These are phyloP conservation scores for Tetragonisca angustula DNA, from an alignment of 2,888 invertebrate genomes.

Conservation along the genomic window DNA sequence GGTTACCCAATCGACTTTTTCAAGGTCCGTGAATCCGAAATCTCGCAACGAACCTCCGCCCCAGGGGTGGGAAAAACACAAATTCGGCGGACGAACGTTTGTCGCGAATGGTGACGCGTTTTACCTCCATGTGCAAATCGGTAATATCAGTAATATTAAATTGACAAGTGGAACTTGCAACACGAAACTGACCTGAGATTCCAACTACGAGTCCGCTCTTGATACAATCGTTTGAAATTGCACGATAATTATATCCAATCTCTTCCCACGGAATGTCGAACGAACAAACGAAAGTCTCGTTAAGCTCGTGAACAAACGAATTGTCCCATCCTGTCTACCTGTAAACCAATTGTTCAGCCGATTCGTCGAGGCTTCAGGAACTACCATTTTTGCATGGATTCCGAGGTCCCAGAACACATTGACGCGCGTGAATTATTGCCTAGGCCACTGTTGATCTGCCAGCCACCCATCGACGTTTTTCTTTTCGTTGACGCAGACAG, in stretches of 20 bases:
- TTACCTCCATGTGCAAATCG: not conserved
- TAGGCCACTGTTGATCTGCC: conserved; percentile 12
- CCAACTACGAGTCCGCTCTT: conserved; percentile 7
- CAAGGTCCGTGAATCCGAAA: conserved; percentile 21
- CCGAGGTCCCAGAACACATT: not conserved
- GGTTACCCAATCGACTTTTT: conserved; percentile 29
- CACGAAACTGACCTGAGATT: conserved; percentile 6
- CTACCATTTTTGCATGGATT: not conserved
- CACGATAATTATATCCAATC: conserved; percentile 23
- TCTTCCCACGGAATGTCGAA: conserved; percentile 17
- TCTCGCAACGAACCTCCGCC: not conserved
- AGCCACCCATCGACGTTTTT: not conserved
- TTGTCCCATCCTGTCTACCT: not conserved
- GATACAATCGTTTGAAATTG: conserved; percentile 1
- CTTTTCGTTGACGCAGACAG: too few relatives aligned
- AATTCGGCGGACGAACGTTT: not conserved
- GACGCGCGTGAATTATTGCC: conserved; percentile 37
- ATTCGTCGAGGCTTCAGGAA: not conserved
- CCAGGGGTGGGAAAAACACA: too few relatives aligned
- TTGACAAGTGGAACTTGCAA: conserved; percentile 11
- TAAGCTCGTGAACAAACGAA: conserved; percentile 26
- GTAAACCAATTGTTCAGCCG: not conserved
- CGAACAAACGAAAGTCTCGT: conserved; percentile 24
- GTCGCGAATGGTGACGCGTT: not conserved
- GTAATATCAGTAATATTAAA: not conserved